Conservation (phyloP, 2,113 vertebrate genomes). For the Anguilla rostrata region DNA sequence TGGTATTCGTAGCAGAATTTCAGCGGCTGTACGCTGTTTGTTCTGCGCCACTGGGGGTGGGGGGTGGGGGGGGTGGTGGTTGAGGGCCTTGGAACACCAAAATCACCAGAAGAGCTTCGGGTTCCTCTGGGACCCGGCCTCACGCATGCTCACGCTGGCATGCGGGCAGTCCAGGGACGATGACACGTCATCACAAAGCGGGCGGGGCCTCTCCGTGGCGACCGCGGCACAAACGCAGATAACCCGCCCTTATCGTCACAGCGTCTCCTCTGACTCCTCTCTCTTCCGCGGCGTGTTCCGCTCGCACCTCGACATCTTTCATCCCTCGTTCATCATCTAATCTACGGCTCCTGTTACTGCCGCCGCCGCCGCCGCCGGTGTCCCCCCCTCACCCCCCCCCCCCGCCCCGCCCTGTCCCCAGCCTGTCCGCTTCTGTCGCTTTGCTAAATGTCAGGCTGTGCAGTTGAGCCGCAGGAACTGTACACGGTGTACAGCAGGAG, state of each 20-base stretch:
- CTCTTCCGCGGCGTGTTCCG: background rate
- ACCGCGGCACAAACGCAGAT: background rate
- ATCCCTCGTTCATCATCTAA: background rate
- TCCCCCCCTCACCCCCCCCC: background rate
- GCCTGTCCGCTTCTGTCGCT: background rate
- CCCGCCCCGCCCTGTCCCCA: background rate
- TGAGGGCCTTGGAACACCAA: too few species aligned
- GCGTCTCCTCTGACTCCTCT: background rate
- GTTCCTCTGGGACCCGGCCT: too few species aligned
- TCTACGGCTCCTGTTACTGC: background rate
- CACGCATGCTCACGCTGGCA: too few species aligned
- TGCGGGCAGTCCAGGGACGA: too few species aligned
- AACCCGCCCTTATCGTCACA: background rate
- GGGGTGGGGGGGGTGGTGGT: too few species aligned
- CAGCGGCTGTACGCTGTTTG: too few species aligned
- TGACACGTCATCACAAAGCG: too few species aligned
- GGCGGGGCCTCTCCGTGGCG: background rate
- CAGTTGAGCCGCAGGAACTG: background rate
- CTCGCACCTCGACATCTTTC: background rate
- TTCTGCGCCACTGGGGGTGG: too few species aligned
- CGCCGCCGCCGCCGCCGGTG: too few species aligned
- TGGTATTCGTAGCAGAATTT: background rate
- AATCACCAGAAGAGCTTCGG: too few species aligned
- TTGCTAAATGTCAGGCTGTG: background rate
- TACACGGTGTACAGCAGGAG: background rate